Base-by-base conservation (phyloP, 2,888 invertebrate species). In the Melanchra persicariae region DNA sequence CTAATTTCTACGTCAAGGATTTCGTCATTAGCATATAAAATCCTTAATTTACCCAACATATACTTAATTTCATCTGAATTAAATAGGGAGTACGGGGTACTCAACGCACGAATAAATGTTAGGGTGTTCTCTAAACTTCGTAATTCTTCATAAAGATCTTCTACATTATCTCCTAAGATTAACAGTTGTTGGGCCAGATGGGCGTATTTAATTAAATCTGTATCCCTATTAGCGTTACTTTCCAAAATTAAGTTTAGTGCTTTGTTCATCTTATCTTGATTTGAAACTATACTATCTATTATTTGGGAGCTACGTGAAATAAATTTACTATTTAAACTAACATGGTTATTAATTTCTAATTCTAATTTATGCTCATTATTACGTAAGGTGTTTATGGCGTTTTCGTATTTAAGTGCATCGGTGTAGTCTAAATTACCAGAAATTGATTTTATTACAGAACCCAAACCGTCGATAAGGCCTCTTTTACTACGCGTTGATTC, bases 181-280 rank as follows among this genome's bases (percentile, higher is more conserved):
- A 52, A 52, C 52, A 52, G 26, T 26, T 52, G 52, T 52, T 52
- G 52, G 52, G 52, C 52, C 52, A 52, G 52, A 52, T 52, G 52
- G 52, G 52, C 52, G 52, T 52, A 52, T 52, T 52, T 52, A 52
- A 52, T 26, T 52, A 52, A 52, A 52, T 52, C 52, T 52, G 52
- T 52, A 52, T 52, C 52, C 52, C 52, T 52, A 26, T 52, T 52
- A 52, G 52, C 52, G 52, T 52, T 52, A 26, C 52, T 52, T 52
- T 52, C 52, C 26, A 52, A 52, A 49, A 49, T 49, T 49, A 49
- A 22, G 49, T 49, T 49, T 49, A 49, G 49, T 49, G 49, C 49
- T 49, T 49, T 49, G 10, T 10, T 49, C 49, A 49, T 49, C 49
- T 49, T 49, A 49, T 49, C 49, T 49, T 49, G 49, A 49, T 49